Evolutionary conservation across 2,888 invertebrate genomes (phyloP).

Genomic region (Spodoptera littoralis): DNA sequence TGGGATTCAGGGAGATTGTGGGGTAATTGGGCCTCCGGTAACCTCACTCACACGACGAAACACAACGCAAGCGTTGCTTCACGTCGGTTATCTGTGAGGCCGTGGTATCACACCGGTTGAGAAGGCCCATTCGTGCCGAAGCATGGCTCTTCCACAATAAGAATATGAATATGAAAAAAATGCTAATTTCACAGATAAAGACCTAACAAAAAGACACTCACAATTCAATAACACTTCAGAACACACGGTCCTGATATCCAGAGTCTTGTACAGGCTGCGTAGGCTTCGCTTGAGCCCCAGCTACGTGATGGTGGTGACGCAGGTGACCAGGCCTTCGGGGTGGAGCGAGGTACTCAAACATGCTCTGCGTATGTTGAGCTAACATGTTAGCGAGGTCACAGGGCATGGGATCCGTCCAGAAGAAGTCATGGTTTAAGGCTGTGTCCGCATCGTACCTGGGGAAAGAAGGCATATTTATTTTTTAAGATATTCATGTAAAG

Average conservation of each 20-base stretch:
- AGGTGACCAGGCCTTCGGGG: conserved; percentile 93
- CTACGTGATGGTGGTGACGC: conserved; percentile 91
- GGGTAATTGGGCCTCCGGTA: too few species aligned
- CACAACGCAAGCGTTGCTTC: too few species aligned
- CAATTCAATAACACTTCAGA: conserved; percentile 79
- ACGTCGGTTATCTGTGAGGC: too few species aligned
- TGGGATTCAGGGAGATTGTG: too few species aligned
- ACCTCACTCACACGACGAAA: too few species aligned
- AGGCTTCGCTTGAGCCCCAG: conserved; percentile 79
- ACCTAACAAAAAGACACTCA: neutral
- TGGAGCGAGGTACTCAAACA: conserved; percentile 96
- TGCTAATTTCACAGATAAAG: too few species aligned
- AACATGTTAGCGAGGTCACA: conserved; percentile 97
- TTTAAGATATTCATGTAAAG: too few species aligned
- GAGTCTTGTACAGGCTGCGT: conserved; percentile 91
- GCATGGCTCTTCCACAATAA: too few species aligned
- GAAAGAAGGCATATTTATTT: neutral
- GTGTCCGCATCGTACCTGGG: conserved; percentile 94
- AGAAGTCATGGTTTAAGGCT: conserved; percentile 98
- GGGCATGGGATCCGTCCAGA: conserved; percentile 99
- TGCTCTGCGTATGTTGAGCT: conserved; percentile 95
- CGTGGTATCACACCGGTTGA: too few species aligned
- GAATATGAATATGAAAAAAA: too few species aligned
- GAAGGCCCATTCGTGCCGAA: too few species aligned
- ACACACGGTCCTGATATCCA: conserved; percentile 95